These are phyloP conservation scores for Copidosoma floridanum DNA, from an alignment of 1,140 invertebrate species.

Conservation along the genomic window DNA sequence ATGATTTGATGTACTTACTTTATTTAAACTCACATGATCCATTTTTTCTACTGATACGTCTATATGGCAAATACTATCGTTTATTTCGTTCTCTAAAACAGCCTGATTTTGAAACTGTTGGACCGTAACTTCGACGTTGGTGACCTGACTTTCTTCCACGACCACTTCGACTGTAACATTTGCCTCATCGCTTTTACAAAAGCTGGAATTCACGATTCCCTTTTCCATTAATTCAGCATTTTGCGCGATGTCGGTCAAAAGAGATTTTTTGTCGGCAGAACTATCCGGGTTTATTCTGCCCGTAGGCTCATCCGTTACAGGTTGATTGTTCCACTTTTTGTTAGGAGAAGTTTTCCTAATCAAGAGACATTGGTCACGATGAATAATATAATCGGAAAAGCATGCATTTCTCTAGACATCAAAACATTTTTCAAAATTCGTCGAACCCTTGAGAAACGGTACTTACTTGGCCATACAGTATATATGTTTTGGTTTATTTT, in stretches of 20 bases:
- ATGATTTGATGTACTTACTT: no score
- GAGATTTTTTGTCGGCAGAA: conserved; percentile 45
- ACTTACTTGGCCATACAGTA: no score
- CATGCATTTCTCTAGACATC: no score
- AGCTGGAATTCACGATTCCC: conserved; percentile 41
- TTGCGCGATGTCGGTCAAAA: conserved; percentile 43
- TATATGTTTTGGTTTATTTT: no score
- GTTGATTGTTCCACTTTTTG: conserved; percentile 10
- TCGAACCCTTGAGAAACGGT: no score
- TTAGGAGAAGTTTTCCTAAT: neutral
- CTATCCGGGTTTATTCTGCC: conserved; percentile 29
- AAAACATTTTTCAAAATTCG: no score
- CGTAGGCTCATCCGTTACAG: conserved; percentile 12
- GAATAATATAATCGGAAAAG: no score
- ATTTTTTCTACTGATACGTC: neutral
- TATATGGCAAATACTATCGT: neutral
- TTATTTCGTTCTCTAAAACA: neutral
- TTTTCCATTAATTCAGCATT: conserved; percentile 38
- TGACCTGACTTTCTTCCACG: conserved; percentile 19
- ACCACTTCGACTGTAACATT: conserved; percentile 30
- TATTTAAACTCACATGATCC: no score
- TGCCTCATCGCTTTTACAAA: conserved; percentile 32
- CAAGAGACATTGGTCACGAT: no score
- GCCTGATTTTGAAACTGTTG: conserved; percentile 1
- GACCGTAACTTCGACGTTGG: conserved; percentile 10